These are phyloP conservation scores for Trogon surrucura DNA, from an alignment of 2,113 vertebrate species.

Conservation along the genomic window DNA sequence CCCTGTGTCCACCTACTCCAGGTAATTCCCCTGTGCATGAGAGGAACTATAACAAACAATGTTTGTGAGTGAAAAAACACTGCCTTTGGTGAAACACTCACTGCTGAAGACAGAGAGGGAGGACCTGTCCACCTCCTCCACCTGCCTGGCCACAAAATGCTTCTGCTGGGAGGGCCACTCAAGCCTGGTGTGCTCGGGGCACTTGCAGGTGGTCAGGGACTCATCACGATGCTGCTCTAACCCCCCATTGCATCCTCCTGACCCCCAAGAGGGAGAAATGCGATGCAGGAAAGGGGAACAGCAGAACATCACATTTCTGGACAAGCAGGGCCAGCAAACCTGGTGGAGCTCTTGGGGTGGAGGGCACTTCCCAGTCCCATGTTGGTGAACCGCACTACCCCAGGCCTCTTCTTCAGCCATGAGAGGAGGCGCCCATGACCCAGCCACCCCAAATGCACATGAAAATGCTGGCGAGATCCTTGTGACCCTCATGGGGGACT, in stretches of 20 bases:
- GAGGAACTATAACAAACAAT: background rate
- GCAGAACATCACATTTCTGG: background rate
- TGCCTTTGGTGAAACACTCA: background rate
- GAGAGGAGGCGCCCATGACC: background rate
- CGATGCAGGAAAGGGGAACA: background rate
- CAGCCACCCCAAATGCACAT: background rate
- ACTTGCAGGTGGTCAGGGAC: background rate
- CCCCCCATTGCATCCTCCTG: background rate
- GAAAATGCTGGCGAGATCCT: background rate
- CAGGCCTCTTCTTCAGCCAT: background rate
- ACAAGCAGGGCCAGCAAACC: background rate
- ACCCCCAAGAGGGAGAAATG: background rate
- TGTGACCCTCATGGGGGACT: fast-evolving
- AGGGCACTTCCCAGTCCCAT: background rate
- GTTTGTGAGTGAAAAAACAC: background rate
- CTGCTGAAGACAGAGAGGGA: background rate
- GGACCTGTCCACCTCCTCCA: background rate
- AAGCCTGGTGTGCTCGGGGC: fast-evolving
- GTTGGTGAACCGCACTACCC: background rate
- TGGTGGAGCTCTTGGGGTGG: fast-evolving
- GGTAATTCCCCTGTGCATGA: background rate
- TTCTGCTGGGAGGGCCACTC: background rate
- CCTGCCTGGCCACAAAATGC: background rate
- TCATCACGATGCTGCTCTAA: background rate
- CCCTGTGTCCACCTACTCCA: background rate